Percentiles rank a stretch among this genome's conserved stretches.
phyloP scores from a whole-genome alignment of 2,888 invertebrate genomes.

The Argyra leucocephala region DNA sequence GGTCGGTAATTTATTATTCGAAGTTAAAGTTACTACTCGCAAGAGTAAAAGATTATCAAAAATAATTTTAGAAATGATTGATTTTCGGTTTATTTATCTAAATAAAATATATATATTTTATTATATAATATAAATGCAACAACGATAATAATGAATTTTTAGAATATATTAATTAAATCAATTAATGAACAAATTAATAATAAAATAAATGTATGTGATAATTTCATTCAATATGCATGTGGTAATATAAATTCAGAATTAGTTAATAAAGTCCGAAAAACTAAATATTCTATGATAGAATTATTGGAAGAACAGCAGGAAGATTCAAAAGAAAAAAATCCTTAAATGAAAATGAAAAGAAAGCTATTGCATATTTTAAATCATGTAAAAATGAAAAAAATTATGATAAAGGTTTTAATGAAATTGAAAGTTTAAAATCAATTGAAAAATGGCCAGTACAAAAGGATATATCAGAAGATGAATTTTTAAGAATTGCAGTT shows the following conservation, averaged over 20 bases:
- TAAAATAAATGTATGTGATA: background rate
- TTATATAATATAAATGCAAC: background rate
- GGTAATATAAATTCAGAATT: background rate
- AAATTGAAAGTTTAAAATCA: constrained; percentile 1
- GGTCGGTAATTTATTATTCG: too few species aligned
- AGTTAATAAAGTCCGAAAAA: background rate
- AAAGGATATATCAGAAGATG: background rate
- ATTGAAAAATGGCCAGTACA: background rate
- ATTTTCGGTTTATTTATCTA: too few species aligned
- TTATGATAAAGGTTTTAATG: background rate
- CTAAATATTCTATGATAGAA: background rate
- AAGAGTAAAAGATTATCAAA: too few species aligned
- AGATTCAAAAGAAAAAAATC: background rate
- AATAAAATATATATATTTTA: too few species aligned
- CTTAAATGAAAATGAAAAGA: background rate
- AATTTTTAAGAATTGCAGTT: background rate
- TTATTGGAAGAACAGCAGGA: background rate
- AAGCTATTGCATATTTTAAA: background rate
- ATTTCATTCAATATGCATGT: background rate
- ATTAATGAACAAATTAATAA: background rate
- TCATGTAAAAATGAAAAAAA: constrained; percentile 2
- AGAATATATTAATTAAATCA: background rate
- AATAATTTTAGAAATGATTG: too few species aligned
- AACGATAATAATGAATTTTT: background rate
- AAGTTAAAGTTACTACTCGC: too few species aligned